These are phyloP conservation scores for Pristionchus fissidentatus DNA, from an alignment of 2,888 invertebrate species.

Conservation along the genomic window DNA sequence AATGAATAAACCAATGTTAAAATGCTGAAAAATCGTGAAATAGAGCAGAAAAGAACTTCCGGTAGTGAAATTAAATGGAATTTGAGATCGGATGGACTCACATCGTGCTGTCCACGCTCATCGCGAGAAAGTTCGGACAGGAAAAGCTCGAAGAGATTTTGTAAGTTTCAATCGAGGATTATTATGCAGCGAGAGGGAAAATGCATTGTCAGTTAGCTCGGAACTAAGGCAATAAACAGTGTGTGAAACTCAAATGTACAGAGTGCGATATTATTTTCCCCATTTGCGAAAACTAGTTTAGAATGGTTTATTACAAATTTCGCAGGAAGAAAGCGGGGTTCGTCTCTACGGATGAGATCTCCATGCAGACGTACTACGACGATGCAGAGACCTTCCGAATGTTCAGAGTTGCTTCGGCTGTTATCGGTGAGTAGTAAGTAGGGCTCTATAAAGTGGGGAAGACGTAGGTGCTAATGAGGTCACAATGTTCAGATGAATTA, in stretches of 20 bases:
- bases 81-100: conserved; percentile 71
- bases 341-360: conserved; percentile 62
- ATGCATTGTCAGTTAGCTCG: neutral
- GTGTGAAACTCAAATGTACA: neutral
- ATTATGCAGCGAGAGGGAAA: no score
- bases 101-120: conserved; percentile 61
- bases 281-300: neutral
- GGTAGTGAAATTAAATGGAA: neutral
- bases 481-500: no score
- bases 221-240: no score
- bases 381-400: conserved; percentile 70
- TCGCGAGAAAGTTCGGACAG: conserved; percentile 63
- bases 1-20: neutral
- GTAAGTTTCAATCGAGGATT: no score
- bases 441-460: neutral
- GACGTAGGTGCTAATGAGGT: no score
- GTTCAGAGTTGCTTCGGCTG: conserved; percentile 65
- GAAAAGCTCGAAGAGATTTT: conserved; percentile 65
- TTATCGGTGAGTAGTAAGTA: conserved; percentile 55
- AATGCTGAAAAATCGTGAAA: no score
- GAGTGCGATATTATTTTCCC: conserved; percentile 37
- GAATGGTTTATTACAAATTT: neutral
- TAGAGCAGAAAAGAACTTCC: no score
- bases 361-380: conserved; percentile 65
- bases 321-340: conserved; percentile 59